These are phyloP conservation scores for Heterotilapia buettikoferi DNA, from an alignment of 2,113 vertebrate species.

Conservation along the genomic window DNA sequence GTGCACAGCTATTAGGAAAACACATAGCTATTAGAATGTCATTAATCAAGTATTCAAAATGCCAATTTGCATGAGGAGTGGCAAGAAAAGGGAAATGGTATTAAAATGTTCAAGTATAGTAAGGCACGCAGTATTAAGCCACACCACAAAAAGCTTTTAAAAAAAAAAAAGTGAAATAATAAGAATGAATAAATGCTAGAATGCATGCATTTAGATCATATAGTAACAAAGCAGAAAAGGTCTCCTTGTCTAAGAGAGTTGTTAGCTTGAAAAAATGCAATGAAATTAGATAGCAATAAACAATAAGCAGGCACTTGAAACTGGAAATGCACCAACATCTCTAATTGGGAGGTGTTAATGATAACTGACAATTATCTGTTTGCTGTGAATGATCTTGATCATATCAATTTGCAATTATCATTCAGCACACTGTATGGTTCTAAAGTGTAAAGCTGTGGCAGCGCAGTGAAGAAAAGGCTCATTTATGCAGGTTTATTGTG, in stretches of 20 bases:
- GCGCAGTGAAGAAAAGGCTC: not conserved
- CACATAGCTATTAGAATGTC: not conserved
- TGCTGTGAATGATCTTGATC: not conserved
- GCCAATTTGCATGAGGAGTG: not conserved
- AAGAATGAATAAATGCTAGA: not conserved
- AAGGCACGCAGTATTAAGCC: not conserved
- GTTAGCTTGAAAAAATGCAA: not conserved
- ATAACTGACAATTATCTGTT: not conserved
- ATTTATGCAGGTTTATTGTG: not conserved
- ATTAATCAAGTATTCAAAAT: conserved; percentile 7
- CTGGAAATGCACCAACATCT: not conserved
- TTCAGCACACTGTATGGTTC: not conserved
- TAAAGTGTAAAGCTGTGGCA: not conserved
- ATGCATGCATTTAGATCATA: not conserved
- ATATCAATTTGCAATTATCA: not conserved
- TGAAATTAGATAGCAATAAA: not conserved
- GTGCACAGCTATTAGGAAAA: not conserved
- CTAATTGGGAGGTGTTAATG: not conserved
- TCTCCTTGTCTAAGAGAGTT: not conserved
- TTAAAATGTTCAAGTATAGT: not conserved
- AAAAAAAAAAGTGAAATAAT: not conserved
- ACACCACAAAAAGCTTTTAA: not conserved
- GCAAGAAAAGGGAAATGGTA: not conserved
- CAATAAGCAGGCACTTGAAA: not conserved
- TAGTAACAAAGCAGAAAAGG: not conserved